phyloP scores from a whole-genome alignment of 2,888 invertebrate species.

The Apotomis turbidana region DNA sequence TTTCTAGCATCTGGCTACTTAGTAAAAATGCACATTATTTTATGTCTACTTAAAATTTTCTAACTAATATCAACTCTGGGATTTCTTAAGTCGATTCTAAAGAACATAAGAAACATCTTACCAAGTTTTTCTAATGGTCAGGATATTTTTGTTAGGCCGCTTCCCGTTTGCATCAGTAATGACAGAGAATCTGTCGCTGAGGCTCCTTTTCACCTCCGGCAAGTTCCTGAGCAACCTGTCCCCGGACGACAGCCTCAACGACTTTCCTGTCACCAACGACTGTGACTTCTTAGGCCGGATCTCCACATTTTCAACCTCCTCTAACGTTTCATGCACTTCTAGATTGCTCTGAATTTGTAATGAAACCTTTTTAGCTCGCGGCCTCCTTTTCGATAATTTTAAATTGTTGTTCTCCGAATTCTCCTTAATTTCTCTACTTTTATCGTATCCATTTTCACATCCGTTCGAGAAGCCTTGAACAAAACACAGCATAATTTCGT shows the following conservation, averaged over 20 bases:
- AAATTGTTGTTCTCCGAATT: constrained; percentile 64
- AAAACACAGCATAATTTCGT: constrained; percentile 87
- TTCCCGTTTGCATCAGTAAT: constrained; percentile 69
- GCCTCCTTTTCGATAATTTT: constrained; percentile 49
- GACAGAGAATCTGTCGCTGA: constrained; percentile 77
- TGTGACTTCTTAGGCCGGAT: constrained; percentile 56
- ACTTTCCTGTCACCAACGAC: constrained; percentile 63
- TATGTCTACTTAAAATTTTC: no score
- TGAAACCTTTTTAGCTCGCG: constrained; percentile 54
- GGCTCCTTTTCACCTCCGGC: constrained; percentile 76
- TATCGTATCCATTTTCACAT: constrained; percentile 62
- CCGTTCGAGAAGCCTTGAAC: constrained; percentile 86
- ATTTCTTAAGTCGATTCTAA: background rate
- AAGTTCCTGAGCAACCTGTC: constrained; percentile 54
- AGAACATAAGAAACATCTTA: constrained; percentile 51
- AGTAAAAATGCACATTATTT: no score
- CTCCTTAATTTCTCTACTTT: constrained; percentile 63
- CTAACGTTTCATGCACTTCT: constrained; percentile 46
- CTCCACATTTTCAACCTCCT: constrained; percentile 54
- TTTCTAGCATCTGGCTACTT: no score
- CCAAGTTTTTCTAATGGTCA: constrained; percentile 81
- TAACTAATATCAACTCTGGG: no score
- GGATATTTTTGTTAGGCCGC: constrained; percentile 64
- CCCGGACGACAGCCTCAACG: constrained; percentile 66
- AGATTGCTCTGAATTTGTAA: constrained; percentile 51